Base-by-base conservation (phyloP, 2,797 vertebrate genomes). In the Picus viridis region DNA sequence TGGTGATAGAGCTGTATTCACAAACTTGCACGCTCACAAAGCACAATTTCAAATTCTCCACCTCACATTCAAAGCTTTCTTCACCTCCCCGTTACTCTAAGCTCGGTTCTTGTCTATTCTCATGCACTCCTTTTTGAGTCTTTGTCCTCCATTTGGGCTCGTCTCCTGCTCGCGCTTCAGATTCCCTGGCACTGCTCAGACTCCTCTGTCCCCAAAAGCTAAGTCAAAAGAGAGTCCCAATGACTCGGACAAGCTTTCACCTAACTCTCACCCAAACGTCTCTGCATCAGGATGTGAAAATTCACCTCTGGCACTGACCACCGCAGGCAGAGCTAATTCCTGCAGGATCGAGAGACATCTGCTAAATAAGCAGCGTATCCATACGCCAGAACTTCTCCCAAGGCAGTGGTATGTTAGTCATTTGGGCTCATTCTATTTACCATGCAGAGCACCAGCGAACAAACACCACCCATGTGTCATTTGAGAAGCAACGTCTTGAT, bases 41-140 rank as follows among this genome's bases (percentile, higher is more conserved):
- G 74, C 20, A 34, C 23, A 70, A 86, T 77, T 77, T 45, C 51
- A 71, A 82, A 64, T 61, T 89, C 69, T 57, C 34, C 49, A 32
- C 22, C 68, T 88, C 39, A 27, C 54, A 61, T 88, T 93, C 86
- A 92, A 72, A 91, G 64, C 57, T 79, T 90, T 92, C 79, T 93
- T 92, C 67, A 88, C 64, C 39, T 84, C 86, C 67, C 70, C 69
- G 80, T 89, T 59, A 65, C 71, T 68, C 85, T 71, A 57, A 89
- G 49, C 19, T 83, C 74, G 65, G 49, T 24, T 82, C 80, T 86
- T 49, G 36, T 77, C 73, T 71, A 47, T 73, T 86, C 45, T 65
- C 54, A 61, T 86, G 91, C 84, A 76, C 29, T 70, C 30, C 45
- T 64, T 57, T 58, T 49, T 63, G 22, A 69, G 64, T 34, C 78